These are phyloP conservation scores for Watsonalla binaria DNA, from an alignment of 2,888 invertebrate genomes.

Conservation along the genomic window DNA sequence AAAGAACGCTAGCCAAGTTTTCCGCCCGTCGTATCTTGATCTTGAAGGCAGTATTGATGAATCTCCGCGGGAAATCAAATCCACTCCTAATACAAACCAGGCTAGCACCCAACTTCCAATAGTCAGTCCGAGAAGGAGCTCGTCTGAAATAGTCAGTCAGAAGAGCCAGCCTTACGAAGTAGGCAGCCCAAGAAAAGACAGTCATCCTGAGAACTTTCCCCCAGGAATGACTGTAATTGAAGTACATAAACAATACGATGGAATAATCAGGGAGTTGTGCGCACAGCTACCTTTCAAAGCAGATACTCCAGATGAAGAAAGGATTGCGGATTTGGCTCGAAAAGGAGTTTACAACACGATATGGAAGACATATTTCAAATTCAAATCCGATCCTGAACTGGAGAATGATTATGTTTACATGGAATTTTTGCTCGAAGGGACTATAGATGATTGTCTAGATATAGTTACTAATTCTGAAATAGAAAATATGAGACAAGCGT, in stretches of 20 bases:
- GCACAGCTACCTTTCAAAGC: constrained; percentile 34
- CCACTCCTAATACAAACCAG: not conserved
- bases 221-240: constrained; percentile 13
- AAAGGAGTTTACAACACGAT: constrained; percentile 36
- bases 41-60: not conserved
- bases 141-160: not conserved
- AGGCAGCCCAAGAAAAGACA: no score
- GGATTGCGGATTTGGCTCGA: constrained; percentile 29
- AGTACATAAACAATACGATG: constrained; percentile 26
- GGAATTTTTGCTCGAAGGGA: constrained; percentile 41
- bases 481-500: constrained; percentile 18
- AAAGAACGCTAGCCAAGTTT: constrained; percentile 4
- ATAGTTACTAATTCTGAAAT: constrained; percentile 40
- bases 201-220: not conserved
- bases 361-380: constrained; percentile 34
- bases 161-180: no score
- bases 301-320: constrained; percentile 19
- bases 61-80: not conserved
- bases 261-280: constrained; percentile 34
- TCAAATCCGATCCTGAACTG: constrained; percentile 31
- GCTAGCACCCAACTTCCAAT: not conserved
- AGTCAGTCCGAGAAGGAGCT: not conserved
- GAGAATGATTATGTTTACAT: constrained; percentile 34
- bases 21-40: not conserved
- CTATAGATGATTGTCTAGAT: constrained; percentile 43